Evolutionary conservation across 2,888 invertebrate genomes (phyloP).

Genomic region (Dasypogon diadema): DNA sequence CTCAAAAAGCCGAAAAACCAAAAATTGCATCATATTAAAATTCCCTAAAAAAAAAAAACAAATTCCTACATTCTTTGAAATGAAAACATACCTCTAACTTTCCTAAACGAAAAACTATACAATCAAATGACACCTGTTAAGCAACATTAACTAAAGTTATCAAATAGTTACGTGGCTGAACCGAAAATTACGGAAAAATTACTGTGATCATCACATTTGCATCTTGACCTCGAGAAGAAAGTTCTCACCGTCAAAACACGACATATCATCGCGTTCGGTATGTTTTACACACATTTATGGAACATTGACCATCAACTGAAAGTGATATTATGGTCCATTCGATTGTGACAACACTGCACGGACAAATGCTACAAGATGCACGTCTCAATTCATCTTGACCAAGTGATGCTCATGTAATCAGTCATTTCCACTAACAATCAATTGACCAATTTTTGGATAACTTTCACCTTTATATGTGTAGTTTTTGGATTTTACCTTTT

Average conservation of each 20-base stretch:
- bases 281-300: slow-evolving; percentile 4
- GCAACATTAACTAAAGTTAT: slow-evolving; percentile 1
- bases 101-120: too few species aligned
- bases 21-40: too few species aligned
- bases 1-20: too few species aligned
- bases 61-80: too few species aligned
- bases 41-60: too few species aligned
- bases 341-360: not conserved
- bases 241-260: slow-evolving; percentile 16
- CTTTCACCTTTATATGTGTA: slow-evolving; percentile 48
- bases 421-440: slow-evolving; percentile 2
- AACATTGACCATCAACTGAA: not conserved
- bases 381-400: not conserved
- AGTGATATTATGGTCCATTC: slow-evolving; percentile 7
- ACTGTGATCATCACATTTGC: not conserved
- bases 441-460: slow-evolving; percentile 32
- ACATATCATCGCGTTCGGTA: not conserved
- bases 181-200: not conserved
- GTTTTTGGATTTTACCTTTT: not conserved
- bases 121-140: slow-evolving; percentile 37
- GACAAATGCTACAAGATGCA: slow-evolving; percentile 12
- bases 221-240: slow-evolving; percentile 34
- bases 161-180: not conserved
- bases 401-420: not conserved
- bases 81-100: too few species aligned